Evolutionary conservation across 2,888 invertebrate species (phyloP), one percentile per base, ranked within the genome.

Genomic region (Argyra leucocephala): DNA sequence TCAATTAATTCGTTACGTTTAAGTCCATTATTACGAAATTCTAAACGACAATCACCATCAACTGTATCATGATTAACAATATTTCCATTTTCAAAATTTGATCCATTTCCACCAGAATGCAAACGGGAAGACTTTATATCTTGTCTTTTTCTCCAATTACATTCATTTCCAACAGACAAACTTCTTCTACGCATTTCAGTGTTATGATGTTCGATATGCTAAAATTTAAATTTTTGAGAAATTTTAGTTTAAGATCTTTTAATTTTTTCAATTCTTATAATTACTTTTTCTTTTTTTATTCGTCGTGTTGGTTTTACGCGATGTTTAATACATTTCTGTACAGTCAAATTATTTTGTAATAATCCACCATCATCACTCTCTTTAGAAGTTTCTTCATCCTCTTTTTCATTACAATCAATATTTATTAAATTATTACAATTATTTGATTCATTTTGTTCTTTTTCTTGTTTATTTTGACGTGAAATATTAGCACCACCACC

Each of bases 1-100:
- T 92, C 90, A 70, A 91, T 85, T 71, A 93, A 82, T 80, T 93
- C 91, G 71, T 90, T 88, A 72, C 90, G 83, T 77, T 91, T 90
- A 73, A 91, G 80, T 70, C 89, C 88, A 70, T 88, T 87, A 65
- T 89, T 88, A 72, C 83, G 80, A 67, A 82, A 83, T 68, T 85
- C 85, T 67, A 76, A 15, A 48, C 48, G 48, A n/a, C 48, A 48
- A 15, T 48, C 48, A 48, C 66, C 68, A 65, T 64, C 67, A 23
- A 64, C 59, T 48, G 57, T 63, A 22, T 62, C 64, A n/a, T 37
- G 63, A 62, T 61, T 63, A 24, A 22, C 22, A n/a, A 15, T 63
- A 3, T 22, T 36, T 10, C 7, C 23, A 24, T 31, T 26, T 4
- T 61, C 26, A 36, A 7, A 7, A 36, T 31, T 24, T 58, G 36